Evolutionary conservation across 2,797 vertebrate genomes (phyloP), one percentile per base, ranked within the genome.

Genomic region (Bovichtus variegatus): DNA sequence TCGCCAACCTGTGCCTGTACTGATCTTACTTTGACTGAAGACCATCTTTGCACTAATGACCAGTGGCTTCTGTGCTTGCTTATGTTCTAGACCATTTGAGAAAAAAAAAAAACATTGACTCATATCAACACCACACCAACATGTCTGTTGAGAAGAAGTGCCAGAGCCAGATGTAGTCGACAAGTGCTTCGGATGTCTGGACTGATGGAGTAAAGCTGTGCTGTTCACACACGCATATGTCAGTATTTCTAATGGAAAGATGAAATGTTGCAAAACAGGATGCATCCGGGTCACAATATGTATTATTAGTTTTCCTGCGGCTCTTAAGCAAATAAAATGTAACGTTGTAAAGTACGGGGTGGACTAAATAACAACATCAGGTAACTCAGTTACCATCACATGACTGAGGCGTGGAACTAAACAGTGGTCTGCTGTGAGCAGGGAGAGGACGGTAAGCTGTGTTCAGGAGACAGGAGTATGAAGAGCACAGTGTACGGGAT

Each of bases 301-400:
- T 46, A 31, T 40, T n/a, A 38, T 31, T 40, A n/a, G 46, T 71
- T 80, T 75, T 71, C 44, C 46, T 51, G 44, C 54, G 62, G 55
- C 3, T 55, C 47, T 15, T n/a, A 19, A 54, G 41, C 27, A 63
- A 74, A 71, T 58, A 31, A 74, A 64, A 44, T 57, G 3, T 21
- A 62, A 57, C 1, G 6, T 34, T 72, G 47, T 46, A 60, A 61
- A 66, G 38, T 12, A 23, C 0, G 16, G 13, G 49, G 11, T 57
- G 34, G 49, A 49, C 11, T 62, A 72, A 25, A 53, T 27, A 11
- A 53, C 6, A 19, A 9, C 1, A 54, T n/a, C 54, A 27, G 8
- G 41, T 12, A 55, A 31, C n/a, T n/a, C n/a, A 29, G 29, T 31
- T 31, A 31, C 5, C 29, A 41, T 41, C 21, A 41, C 7, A 41